These are phyloP conservation scores for Polyodon spathula DNA, from an alignment of 2,113 vertebrate species.

Conservation along the genomic window DNA sequence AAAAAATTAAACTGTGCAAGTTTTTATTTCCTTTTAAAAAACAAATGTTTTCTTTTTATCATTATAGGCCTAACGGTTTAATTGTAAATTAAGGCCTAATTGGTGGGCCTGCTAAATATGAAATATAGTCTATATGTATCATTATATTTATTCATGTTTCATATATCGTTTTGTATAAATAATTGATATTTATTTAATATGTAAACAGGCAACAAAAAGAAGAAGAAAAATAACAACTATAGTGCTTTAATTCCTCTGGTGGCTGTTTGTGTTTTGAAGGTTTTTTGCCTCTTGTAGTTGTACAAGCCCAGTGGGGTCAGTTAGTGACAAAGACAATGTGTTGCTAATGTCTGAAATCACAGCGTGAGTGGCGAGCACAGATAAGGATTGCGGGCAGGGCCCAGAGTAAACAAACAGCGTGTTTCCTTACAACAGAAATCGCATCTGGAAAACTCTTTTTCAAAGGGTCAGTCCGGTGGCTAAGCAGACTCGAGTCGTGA, in stretches of 20 bases:
- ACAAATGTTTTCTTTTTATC: too few relatives aligned
- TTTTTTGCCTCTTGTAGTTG: neutral
- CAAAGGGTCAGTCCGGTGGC: conserved; percentile 36
- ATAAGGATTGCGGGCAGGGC: conserved; percentile 48
- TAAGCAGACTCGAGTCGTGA: conserved; percentile 55
- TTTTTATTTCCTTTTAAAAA: too few relatives aligned
- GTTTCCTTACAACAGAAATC: conserved; percentile 22
- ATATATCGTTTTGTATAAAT: neutral
- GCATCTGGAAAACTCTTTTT: conserved; percentile 59
- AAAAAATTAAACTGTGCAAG: too few relatives aligned
- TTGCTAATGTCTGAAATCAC: conserved; percentile 56
- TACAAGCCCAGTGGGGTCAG: neutral
- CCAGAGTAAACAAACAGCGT: conserved; percentile 57
- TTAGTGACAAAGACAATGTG: neutral
- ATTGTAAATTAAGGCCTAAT: too few relatives aligned
- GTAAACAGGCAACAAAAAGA: neutral
- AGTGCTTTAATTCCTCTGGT: neutral
- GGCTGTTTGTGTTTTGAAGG: neutral
- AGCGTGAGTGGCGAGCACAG: conserved; percentile 56
- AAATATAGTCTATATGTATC: too few relatives aligned
- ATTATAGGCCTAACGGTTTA: too few relatives aligned
- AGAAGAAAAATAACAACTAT: too few relatives aligned
- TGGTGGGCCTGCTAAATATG: too few relatives aligned
- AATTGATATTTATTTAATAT: neutral
- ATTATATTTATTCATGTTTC: too few relatives aligned